Conservation (phyloP, 2,113 vertebrate species). For the Pelusios castaneus region DNA sequence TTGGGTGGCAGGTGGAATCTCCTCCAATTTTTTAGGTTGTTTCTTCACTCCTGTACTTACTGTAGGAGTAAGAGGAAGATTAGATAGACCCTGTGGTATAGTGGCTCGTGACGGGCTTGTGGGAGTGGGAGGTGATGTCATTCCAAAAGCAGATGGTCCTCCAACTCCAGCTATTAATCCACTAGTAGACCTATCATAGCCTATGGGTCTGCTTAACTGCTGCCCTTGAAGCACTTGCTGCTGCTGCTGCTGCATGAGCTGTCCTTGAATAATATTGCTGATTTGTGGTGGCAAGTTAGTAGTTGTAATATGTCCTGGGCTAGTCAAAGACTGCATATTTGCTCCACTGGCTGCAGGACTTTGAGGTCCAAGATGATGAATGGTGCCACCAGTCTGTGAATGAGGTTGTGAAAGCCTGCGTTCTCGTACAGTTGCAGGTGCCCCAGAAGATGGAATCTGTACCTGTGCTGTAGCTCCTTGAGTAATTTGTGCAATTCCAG, state of each 20-base stretch:
- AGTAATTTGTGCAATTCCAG: slow-evolving; percentile 87
- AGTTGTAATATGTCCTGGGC: slow-evolving; percentile 89
- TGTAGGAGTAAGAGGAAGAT: slow-evolving; percentile 81
- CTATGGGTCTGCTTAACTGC: slow-evolving; percentile 76
- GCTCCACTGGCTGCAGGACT: slow-evolving; percentile 85
- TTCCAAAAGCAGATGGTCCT: slow-evolving; percentile 82
- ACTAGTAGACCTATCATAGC: slow-evolving; percentile 84
- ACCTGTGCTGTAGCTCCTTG: slow-evolving; percentile 82
- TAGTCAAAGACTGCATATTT: slow-evolving; percentile 81
- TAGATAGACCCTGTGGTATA: slow-evolving; percentile 82
- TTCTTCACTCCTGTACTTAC: slow-evolving; percentile 82
- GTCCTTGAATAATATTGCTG: slow-evolving; percentile 93
- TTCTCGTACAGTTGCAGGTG: slow-evolving; percentile 80
- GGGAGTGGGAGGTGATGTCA: slow-evolving; percentile 86
- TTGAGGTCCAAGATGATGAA: slow-evolving; percentile 91
- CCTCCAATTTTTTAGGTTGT: slow-evolving; percentile 88
- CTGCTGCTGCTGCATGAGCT: slow-evolving; percentile 85
- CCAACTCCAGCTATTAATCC: slow-evolving; percentile 83
- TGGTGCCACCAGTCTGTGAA: slow-evolving; percentile 91
- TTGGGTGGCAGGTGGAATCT: slow-evolving; percentile 90
- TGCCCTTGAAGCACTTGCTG: slow-evolving; percentile 78
- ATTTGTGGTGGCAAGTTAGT: slow-evolving; percentile 91
- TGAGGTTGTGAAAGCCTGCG: slow-evolving; percentile 90
- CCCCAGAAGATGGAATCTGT: slow-evolving; percentile 81
- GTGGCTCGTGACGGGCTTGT: slow-evolving; percentile 89